phyloP scores from a whole-genome alignment of 2,888 invertebrate species.

The Agrilus cyanescens region DNA sequence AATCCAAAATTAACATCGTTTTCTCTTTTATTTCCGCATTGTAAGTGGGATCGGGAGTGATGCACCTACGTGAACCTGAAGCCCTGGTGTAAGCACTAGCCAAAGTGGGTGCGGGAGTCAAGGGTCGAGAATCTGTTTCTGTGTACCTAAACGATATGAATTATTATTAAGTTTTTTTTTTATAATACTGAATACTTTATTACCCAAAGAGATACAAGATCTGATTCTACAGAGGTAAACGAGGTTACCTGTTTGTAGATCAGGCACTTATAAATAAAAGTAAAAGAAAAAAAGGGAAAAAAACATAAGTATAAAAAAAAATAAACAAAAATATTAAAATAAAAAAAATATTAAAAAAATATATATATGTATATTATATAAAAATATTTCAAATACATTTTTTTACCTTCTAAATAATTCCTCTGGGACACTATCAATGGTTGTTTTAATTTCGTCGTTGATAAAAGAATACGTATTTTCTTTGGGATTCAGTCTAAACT shows the following conservation, averaged over 20 bases:
- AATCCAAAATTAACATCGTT: slow-evolving; percentile 60
- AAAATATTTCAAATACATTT: too few species aligned
- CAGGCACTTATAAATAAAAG: background rate
- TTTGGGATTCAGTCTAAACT: slow-evolving; percentile 13
- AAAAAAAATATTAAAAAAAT: too few species aligned
- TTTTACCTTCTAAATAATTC: slow-evolving; percentile 54
- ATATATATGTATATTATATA: too few species aligned
- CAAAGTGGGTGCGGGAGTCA: slow-evolving; percentile 68
- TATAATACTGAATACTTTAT: background rate
- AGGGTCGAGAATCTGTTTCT: slow-evolving; percentile 72
- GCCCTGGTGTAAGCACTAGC: slow-evolving; percentile 61
- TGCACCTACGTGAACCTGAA: slow-evolving; percentile 51
- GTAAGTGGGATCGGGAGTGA: slow-evolving; percentile 57
- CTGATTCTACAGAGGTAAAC: too few species aligned
- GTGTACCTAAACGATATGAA: slow-evolving; percentile 46
- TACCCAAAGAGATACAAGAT: background rate
- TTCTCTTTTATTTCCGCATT: slow-evolving; percentile 38
- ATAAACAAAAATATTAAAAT: too few species aligned
- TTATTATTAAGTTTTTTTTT: background rate
- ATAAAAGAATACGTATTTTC: slow-evolving; percentile 6
- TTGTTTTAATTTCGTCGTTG: slow-evolving; percentile 21
- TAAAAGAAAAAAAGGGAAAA: too few species aligned
- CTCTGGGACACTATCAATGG: slow-evolving; percentile 58
- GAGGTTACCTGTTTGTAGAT: too few species aligned
- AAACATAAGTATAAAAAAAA: too few species aligned